Base-by-base conservation (phyloP, 2,797 vertebrate genomes). In the Okamejei kenojei region DNA sequence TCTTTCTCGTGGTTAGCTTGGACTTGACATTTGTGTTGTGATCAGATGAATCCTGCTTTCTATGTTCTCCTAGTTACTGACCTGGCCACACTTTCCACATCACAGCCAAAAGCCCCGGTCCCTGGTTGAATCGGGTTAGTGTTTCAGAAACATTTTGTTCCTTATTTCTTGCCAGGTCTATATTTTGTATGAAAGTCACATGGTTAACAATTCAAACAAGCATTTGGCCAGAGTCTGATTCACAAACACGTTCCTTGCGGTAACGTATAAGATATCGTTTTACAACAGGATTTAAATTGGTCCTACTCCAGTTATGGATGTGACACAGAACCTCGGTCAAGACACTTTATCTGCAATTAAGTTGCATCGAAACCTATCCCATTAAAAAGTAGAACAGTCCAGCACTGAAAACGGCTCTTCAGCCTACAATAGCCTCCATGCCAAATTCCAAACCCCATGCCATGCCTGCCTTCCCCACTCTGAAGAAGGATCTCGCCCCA, bases 101-200 rank as follows among this genome's bases (percentile, higher is more conserved):
- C 71, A 29, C 10, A 54, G 90, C 90, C 71, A 92, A 92, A 1
- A 58, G 11, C 38, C 13, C 15, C 11, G 17, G 23, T 38, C 84
- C 45, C 61, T 45, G 2, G 81, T 58, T 58, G 77, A 73, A 32
- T 88, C 63, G n/a, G 76, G 90, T 92, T 54, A 73, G 90, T 74
- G 35, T n/a, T 29, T 13, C 90, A 54, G 90, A 92, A 74, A 76
- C 90, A 92, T 92, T 92, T 54, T 92, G 90, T 92, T 92, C 90
- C 38, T 58, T 76, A 74, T 26, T 76, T 26, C 0, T 63, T 92
- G 90, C 90, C 90, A 92, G 71, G 45, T 74, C 90, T 29, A 91
- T 35, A 91, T 38, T 91, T 74, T 92, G 90, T 92, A 54, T 74
- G 29, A 45, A 29, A 26, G 63, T 3, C 90, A 92, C 11, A 23